phyloP scores from a whole-genome alignment of 2,797 vertebrate species.

The Phrynocephalus guinanensis region DNA sequence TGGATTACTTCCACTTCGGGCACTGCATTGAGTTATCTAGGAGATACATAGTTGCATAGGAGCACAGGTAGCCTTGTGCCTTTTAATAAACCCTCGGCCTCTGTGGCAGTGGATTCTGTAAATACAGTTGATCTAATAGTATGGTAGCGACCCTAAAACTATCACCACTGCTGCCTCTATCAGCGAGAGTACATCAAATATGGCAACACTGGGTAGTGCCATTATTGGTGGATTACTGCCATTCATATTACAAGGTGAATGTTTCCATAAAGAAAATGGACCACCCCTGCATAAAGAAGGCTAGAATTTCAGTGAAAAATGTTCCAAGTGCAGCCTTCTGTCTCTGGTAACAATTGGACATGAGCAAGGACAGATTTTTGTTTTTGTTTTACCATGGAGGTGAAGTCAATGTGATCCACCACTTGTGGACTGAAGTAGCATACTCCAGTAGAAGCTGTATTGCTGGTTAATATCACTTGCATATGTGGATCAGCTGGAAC shows the following conservation, averaged over 20 bases:
- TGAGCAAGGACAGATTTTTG: neutral
- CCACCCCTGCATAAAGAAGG: neutral
- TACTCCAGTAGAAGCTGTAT: neutral
- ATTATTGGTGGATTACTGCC: neutral
- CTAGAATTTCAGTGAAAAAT: neutral
- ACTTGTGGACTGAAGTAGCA: neutral
- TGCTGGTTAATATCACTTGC: neutral
- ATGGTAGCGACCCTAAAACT: neutral
- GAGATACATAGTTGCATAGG: neutral
- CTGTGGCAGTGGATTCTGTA: neutral
- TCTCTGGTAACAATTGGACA: neutral
- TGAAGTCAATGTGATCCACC: neutral
- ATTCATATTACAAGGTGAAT: neutral
- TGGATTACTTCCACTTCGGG: slow-evolving; percentile 21
- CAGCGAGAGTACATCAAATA: neutral
- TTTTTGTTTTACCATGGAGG: neutral
- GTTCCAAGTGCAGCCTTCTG: neutral
- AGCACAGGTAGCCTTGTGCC: slow-evolving; percentile 28
- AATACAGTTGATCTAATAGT: neutral
- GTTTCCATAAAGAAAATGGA: neutral
- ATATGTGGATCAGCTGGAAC: neutral
- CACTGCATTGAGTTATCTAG: neutral
- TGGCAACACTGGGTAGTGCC: neutral
- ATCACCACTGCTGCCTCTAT: neutral
- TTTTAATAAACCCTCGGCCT: neutral